Percentiles rank a stretch among this genome's conserved stretches.
phyloP scores from a whole-genome alignment of 2,797 vertebrate genomes.

The Hoplostethus mediterraneus region DNA sequence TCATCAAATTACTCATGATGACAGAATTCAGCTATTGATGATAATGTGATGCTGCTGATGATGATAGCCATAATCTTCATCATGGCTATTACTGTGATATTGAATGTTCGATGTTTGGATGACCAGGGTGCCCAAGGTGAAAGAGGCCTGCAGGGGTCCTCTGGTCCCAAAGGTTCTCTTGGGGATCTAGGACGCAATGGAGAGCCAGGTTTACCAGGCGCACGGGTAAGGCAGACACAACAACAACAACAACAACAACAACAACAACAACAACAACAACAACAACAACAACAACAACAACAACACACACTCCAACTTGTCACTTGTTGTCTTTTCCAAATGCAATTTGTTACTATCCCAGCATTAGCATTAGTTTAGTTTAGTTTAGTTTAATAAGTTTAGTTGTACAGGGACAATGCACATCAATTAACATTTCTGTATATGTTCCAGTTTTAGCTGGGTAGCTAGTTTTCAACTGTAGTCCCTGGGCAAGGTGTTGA shows the following conservation, averaged over 20 bases:
- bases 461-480: too few relatives aligned
- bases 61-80: neutral
- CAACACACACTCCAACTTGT: neutral
- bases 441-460: too few relatives aligned
- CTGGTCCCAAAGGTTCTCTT: slow-evolving; percentile 89
- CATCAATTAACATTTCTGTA: too few relatives aligned
- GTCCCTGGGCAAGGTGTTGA: too few relatives aligned
- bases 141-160: slow-evolving; percentile 87
- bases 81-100: neutral
- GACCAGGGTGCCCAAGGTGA: slow-evolving; percentile 94
- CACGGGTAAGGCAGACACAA: slow-evolving; percentile 87
- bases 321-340: neutral
- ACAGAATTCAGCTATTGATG: too few relatives aligned
- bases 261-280: too few relatives aligned
- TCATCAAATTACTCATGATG: neutral
- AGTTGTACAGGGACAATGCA: too few relatives aligned
- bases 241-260: neutral
- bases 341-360: neutral
- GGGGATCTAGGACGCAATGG: slow-evolving; percentile 94
- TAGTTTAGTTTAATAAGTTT: too few relatives aligned
- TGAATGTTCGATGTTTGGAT: slow-evolving; percentile 12
- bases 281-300: neutral
- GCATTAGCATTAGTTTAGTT: neutral
- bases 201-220: slow-evolving; percentile 94
- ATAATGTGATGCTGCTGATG: neutral